phyloP scores from a whole-genome alignment of 2,888 invertebrate genomes.

The Protonemura montana region DNA sequence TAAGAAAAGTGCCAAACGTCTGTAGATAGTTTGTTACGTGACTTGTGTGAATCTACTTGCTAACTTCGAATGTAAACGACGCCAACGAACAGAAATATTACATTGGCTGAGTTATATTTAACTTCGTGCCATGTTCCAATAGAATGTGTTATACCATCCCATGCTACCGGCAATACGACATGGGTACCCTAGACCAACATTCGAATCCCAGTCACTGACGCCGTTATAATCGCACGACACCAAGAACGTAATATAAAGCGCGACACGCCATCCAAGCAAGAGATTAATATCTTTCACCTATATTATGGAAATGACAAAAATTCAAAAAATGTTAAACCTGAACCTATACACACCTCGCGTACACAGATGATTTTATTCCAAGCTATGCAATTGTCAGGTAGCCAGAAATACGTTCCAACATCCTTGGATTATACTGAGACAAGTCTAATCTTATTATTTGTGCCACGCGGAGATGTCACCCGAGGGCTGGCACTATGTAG shows the following conservation, averaged over 20 bases:
- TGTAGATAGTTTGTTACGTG: neutral
- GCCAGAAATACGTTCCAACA: conserved; percentile 28
- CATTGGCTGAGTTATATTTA: conserved; percentile 32
- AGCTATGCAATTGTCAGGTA: conserved; percentile 19
- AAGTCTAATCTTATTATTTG: conserved; percentile 12
- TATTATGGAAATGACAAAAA: conserved; percentile 22
- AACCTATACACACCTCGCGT: no score
- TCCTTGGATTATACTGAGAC: conserved; percentile 31
- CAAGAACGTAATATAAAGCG: neutral
- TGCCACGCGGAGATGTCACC: neutral
- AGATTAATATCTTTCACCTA: conserved; percentile 30
- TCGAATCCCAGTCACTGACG: neutral
- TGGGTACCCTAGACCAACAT: neutral
- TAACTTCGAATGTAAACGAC: conserved; percentile 23
- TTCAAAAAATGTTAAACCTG: conserved; percentile 1
- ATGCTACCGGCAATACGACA: neutral
- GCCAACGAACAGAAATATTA: conserved; percentile 29
- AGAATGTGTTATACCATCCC: neutral
- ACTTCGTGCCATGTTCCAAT: conserved; percentile 17
- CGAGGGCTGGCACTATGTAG: neutral
- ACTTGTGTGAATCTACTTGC: neutral
- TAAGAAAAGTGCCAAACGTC: conserved; percentile 13
- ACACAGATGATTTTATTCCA: neutral
- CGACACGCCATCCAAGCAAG: neutral
- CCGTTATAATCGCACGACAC: neutral